phyloP scores from a whole-genome alignment of 2,113 vertebrate genomes.

The Zosterops japonicus region DNA sequence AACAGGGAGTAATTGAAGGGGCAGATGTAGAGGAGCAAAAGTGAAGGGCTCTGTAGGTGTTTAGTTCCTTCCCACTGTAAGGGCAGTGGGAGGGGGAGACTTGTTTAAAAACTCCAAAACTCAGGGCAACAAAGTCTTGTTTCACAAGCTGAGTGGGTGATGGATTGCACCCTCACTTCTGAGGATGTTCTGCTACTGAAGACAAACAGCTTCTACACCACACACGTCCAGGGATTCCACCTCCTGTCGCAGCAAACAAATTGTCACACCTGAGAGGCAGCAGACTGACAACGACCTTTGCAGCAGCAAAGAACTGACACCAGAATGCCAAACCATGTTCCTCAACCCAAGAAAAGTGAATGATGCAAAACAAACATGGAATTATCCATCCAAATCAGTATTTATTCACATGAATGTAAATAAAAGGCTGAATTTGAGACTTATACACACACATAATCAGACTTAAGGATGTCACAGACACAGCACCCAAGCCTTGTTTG shows the following conservation, averaged over 20 bases:
- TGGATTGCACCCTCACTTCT: neutral
- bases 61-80: neutral
- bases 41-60: neutral
- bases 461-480: neutral
- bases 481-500: neutral
- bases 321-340: neutral
- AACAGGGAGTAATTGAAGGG: neutral
- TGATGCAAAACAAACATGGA: neutral
- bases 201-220: neutral
- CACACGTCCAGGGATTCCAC: neutral
- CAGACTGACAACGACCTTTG: neutral
- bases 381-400: neutral
- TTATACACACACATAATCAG: neutral
- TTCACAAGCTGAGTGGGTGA: neutral
- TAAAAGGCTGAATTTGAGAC: neutral
- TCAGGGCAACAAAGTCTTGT: neutral
- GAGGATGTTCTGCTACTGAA: neutral
- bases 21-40: neutral
- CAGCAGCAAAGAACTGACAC: neutral
- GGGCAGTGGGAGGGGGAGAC: fast-evolving
- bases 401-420: neutral
- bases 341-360: neutral
- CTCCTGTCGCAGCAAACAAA: neutral
- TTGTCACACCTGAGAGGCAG: neutral
- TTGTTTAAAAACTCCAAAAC: neutral